Percentiles rank a stretch among this genome's conserved stretches.
These are phyloP conservation scores for Rhodeus uyekii DNA, from an alignment of 2,797 vertebrate species.

Conservation along the genomic window DNA sequence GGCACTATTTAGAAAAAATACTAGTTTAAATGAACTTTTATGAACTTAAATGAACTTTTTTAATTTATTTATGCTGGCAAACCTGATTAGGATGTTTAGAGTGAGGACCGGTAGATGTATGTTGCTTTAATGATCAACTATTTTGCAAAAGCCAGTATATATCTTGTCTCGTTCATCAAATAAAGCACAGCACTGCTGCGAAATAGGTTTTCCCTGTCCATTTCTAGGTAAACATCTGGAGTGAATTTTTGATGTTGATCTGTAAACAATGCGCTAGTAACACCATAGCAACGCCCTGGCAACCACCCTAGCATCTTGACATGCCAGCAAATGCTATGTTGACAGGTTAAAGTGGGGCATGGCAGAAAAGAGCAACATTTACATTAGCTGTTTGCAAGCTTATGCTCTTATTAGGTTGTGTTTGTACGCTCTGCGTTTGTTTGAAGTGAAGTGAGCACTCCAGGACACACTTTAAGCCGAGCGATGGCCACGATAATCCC, in stretches of 20 bases:
- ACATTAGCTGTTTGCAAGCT: not conserved
- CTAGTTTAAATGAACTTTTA: too few relatives aligned
- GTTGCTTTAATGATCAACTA: not conserved
- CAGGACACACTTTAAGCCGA: constrained; percentile 64
- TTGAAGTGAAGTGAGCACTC: constrained; percentile 56
- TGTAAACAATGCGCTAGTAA: not conserved
- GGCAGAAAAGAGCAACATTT: not conserved
- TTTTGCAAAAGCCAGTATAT: not conserved
- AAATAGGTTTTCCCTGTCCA: not conserved
- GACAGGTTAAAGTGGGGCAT: not conserved
- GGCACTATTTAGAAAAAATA: not conserved
- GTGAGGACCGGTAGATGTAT: not conserved
- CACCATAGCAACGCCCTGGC: not conserved
- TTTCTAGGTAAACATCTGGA: not conserved
- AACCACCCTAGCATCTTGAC: not conserved
- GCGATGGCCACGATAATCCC: constrained; percentile 65
- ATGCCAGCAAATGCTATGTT: not conserved
- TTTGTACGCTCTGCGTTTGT: constrained; percentile 18
- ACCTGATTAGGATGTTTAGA: not conserved
- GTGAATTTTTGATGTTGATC: not conserved
- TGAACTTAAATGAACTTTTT: too few relatives aligned
- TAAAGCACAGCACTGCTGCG: not conserved
- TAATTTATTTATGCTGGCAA: not conserved
- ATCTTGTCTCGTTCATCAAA: not conserved
- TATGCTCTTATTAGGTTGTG: not conserved